Evolutionary conservation across 2,888 invertebrate genomes (phyloP).

Genomic region (Nymphalis c-album): DNA sequence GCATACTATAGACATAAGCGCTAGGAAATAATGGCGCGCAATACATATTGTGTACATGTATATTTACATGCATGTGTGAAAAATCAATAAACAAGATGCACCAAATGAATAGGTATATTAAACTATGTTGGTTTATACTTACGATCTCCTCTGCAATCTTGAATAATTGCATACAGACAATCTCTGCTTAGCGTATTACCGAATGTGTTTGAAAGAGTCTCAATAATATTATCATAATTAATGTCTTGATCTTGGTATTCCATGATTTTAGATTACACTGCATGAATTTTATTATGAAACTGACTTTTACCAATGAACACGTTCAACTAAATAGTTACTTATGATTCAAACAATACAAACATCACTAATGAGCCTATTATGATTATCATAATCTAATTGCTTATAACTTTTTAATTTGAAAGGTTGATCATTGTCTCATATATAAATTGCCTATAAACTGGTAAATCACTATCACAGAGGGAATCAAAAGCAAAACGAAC

Average conservation of each 20-base stretch:
- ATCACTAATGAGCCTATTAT: slow-evolving; percentile 36
- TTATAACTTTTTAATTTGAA: background rate
- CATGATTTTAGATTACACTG: slow-evolving; percentile 27
- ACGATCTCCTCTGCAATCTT: slow-evolving; percentile 67
- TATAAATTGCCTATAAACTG: too few species aligned
- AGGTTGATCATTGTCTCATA: background rate
- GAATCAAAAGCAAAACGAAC: too few species aligned
- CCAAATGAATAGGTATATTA: background rate
- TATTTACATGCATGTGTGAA: slow-evolving; percentile 16
- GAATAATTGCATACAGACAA: slow-evolving; percentile 51
- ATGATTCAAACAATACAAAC: slow-evolving; percentile 17
- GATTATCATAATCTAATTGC: slow-evolving; percentile 39
- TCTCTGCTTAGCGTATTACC: slow-evolving; percentile 57
- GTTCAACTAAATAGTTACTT: slow-evolving; percentile 18
- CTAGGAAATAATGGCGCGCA: slow-evolving; percentile 40
- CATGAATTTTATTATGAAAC: slow-evolving; percentile 6
- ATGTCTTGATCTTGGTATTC: slow-evolving; percentile 35
- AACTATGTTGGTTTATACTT: slow-evolving; percentile 48
- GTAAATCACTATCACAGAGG: too few species aligned
- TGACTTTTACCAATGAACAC: slow-evolving; percentile 19
- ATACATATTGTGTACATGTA: slow-evolving; percentile 24
- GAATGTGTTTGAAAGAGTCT: slow-evolving; percentile 60
- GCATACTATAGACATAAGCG: background rate
- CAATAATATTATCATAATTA: slow-evolving; percentile 50
- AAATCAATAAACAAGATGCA: slow-evolving; percentile 22